Conservation (phyloP, 2,113 vertebrate genomes). For the Sclerurus mexicanus region DNA sequence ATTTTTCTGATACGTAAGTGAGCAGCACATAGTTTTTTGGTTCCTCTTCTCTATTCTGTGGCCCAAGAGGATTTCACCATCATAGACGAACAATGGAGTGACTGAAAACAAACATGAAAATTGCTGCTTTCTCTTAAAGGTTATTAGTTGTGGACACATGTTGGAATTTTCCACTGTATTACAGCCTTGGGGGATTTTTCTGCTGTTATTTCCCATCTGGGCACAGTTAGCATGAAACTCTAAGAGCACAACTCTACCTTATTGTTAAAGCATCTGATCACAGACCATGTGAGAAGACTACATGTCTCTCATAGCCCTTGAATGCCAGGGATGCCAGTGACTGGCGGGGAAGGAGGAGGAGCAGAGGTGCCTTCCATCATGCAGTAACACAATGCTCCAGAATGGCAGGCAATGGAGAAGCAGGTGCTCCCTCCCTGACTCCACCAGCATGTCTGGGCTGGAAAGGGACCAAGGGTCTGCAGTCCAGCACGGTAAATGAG, state of each 20-base stretch:
- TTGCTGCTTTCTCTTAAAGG: neutral
- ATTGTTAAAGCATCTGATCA: neutral
- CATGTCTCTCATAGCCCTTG: neutral
- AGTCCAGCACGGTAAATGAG: rapidly evolving
- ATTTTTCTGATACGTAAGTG: neutral
- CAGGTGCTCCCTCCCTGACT: neutral
- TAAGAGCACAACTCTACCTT: neutral
- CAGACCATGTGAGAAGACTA: neutral
- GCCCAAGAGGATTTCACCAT: neutral
- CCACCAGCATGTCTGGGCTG: rapidly evolving
- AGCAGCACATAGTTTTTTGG: neutral
- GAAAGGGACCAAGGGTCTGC: neutral
- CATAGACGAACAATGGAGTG: neutral
- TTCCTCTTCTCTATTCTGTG: neutral
- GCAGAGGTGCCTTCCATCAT: neutral
- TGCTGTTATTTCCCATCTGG: neutral
- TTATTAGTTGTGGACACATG: neutral
- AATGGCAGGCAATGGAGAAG: rapidly evolving
- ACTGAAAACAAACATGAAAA: neutral
- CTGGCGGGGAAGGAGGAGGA: neutral
- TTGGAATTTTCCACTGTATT: neutral
- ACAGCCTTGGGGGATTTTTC: neutral
- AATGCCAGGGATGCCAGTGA: neutral
- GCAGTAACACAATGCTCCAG: rapidly evolving
- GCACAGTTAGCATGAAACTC: neutral